phyloP scores from a whole-genome alignment of 2,113 vertebrate species.

The Poeciliopsis retropinna region DNA sequence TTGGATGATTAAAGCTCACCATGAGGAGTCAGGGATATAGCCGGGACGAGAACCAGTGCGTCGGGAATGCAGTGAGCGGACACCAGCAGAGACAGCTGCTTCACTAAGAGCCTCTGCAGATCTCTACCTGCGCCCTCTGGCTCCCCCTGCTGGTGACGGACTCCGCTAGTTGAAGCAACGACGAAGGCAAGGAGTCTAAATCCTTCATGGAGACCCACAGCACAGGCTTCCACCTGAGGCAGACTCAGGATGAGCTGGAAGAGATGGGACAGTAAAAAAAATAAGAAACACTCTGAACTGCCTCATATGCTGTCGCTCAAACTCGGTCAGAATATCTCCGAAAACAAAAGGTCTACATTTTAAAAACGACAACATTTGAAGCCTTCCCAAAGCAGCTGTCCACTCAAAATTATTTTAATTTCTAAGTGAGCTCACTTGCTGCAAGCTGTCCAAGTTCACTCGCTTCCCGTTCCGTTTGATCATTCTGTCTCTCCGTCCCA shows the following conservation, averaged over 20 bases:
- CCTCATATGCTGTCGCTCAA: background rate
- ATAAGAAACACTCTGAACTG: background rate
- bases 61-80: slow-evolving; percentile 87
- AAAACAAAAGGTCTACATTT: too few species aligned
- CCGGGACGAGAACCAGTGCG: slow-evolving; percentile 81
- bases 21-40: slow-evolving; percentile 86
- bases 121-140: slow-evolving; percentile 43
- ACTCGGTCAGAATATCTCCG: too few species aligned
- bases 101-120: slow-evolving; percentile 67
- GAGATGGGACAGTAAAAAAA: background rate
- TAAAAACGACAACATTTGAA: too few species aligned
- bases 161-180: slow-evolving; percentile 69
- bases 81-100: slow-evolving; percentile 79
- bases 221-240: slow-evolving; percentile 85
- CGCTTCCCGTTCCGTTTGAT: slow-evolving; percentile 92
- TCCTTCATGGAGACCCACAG: slow-evolving; percentile 80
- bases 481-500: slow-evolving; percentile 90
- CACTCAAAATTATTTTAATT: background rate
- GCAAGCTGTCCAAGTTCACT: slow-evolving; percentile 85
- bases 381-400: too few species aligned
- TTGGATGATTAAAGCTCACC: slow-evolving; percentile 72
- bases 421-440: slow-evolving; percentile 80
- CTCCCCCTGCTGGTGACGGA: background rate
- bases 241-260: slow-evolving; percentile 82
- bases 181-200: slow-evolving; percentile 87